These are phyloP conservation scores for Digitonthophagus gazella DNA, from an alignment of 2,888 invertebrate species.

Conservation along the genomic window DNA sequence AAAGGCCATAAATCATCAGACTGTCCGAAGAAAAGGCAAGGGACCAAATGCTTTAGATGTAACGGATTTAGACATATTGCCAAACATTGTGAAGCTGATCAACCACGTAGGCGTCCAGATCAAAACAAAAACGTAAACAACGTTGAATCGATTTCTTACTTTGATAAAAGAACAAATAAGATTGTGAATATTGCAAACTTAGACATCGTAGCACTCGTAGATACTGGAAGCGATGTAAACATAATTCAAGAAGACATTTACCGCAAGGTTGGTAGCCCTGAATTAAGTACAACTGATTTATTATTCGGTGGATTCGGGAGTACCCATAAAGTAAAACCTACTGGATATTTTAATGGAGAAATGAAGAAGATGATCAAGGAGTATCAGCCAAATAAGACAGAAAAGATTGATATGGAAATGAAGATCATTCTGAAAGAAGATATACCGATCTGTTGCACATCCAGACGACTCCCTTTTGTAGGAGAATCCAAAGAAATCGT, in stretches of 20 bases:
- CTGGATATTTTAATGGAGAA: neutral
- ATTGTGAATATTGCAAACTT: neutral
- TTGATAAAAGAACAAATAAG: too few species aligned
- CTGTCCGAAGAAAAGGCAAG: neutral
- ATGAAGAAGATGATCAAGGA: too few species aligned
- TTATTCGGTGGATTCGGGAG: neutral
- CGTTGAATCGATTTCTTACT: neutral
- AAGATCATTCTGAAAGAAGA: too few species aligned
- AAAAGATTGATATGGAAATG: too few species aligned
- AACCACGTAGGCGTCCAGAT: neutral
- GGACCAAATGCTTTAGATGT: neutral
- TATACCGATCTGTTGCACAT: too few species aligned
- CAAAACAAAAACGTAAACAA: neutral
- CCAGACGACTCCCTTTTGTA: too few species aligned
- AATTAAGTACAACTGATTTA: neutral
- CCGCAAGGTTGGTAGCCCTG: neutral
- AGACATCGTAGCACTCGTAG: neutral
- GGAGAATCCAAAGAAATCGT: too few species aligned
- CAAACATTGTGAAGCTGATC: neutral
- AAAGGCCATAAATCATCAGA: neutral
- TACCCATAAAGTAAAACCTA: neutral
- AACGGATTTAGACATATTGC: neutral
- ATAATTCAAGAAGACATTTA: neutral
- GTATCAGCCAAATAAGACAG: too few species aligned
- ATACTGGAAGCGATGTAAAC: neutral